Percentiles rank a stretch among this genome's conserved stretches.
These are phyloP conservation scores for Salvelinus fontinalis DNA, from an alignment of 2,113 vertebrate genomes.

Conservation along the genomic window DNA sequence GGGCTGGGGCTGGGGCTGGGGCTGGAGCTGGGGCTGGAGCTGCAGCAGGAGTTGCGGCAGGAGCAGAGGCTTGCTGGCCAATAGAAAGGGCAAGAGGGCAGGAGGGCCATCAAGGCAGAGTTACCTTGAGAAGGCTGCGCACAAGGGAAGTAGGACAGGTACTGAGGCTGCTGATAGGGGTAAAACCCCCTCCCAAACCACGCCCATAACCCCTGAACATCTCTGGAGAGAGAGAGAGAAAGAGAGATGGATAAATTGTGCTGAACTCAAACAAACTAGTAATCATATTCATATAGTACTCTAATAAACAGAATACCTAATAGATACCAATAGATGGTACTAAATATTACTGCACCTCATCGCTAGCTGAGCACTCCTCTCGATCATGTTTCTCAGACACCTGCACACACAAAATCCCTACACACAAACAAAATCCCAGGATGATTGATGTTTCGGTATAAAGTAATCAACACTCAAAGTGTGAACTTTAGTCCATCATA, in stretches of 20 bases:
- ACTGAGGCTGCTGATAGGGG: not conserved
- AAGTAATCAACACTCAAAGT: not conserved
- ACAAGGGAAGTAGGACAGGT: not conserved
- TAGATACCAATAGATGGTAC: not conserved
- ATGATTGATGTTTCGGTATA: not conserved
- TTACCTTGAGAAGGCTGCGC: not conserved
- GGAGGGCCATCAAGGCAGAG: not conserved
- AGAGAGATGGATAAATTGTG: no score
- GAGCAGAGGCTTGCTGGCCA: not conserved
- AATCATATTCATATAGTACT: not conserved
- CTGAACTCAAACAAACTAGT: not conserved
- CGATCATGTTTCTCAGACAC: slow-evolving; percentile 1
- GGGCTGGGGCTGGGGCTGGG: not conserved
- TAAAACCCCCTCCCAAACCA: no score
- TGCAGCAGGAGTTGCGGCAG: not conserved
- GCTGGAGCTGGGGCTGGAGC: not conserved
- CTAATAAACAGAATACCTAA: not conserved
- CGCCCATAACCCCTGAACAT: no score
- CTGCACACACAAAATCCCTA: not conserved
- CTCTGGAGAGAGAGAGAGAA: no score
- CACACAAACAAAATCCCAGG: not conserved
- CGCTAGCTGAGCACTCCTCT: slow-evolving; percentile 34
- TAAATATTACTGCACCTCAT: slow-evolving; percentile 28
- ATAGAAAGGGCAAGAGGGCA: not conserved
- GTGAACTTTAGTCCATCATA: not conserved